Evolutionary conservation across 2,888 invertebrate genomes (phyloP), one percentile per base, ranked within the genome.

Genomic region (Leucozona laternaria): DNA sequence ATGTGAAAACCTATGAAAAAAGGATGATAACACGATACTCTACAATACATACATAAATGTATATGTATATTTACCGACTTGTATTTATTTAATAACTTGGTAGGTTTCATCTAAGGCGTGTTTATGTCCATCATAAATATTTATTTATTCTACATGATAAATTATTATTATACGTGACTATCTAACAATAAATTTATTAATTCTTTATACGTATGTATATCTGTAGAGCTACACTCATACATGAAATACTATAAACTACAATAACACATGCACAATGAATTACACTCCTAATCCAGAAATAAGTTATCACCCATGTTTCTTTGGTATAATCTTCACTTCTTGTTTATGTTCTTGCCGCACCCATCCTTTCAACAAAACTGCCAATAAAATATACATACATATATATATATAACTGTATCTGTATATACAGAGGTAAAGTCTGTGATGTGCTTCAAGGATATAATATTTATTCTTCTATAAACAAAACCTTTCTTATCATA

Each of bases 231-330:
- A 31, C 34, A 31, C 34, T 31, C 57, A 37, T n/a, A 43, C 15
- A 60, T 43, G 13, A 20, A 43, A 17, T 8, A 64, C n/a, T 31
- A 13, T 31, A 70, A 60, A 53, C 53, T 48, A 81, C 37, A 62
- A 70, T 31, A 55, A 57, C 53, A 64, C 48, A 64, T 45, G 45
- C 43, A 60, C 68, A 53, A 4, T 4, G n/a, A 34, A n/a, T 34
- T 37, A 58, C 34, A 45, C 37, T 60, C 31, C 48, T 71, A 76
- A 71, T 76, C 75, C 50, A 50, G 31, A 64, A 79, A 79, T 75
- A 76, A 79, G 70, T 79, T 84, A 79, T 79, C 83, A 71, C 83
- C 48, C 71, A 48, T 75, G 75, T 83, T 68, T 17, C 20, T 75
- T 28, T 1, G 17, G 60, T 31, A 48, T 83, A 75, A 71, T 75